Evolutionary conservation across 2,797 vertebrate genomes (phyloP), one percentile per base, ranked within the genome.

Genomic region (Centroberyx gerrardi): DNA sequence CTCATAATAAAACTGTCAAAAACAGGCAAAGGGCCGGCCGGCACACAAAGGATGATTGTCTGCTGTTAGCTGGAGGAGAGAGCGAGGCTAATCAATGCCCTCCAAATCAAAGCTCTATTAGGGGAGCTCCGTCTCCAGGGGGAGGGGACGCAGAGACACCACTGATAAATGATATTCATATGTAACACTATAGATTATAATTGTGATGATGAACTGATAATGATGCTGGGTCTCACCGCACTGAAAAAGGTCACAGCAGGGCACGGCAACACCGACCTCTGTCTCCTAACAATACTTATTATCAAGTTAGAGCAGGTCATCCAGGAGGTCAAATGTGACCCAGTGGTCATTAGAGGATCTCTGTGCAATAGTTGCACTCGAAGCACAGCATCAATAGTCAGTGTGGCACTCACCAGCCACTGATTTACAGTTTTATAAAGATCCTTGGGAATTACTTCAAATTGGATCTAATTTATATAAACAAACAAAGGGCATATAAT

Each of bases 331-430:
- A 89, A 88, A 95, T 76, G 90, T 82, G 90, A 87, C 92, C 93
- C 94, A 92, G 91, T 87, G 93, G 91, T 95, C 95, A 94, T 96
- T 94, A 94, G 88, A 93, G 3, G 69, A 85, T 80, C 89, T 82
- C 91, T 76, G 91, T 38, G 92, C 92, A 94, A 95, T 95, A 93
- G 91, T 56, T 18, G 40, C 48, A 76, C 82, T 92, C 91, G 91
- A 88, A 91, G 83, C 82, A 87, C 88, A 87, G 82, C 89, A 93
- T 94, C 93, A 93, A 93, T 94, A 92, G 88, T 79, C 59, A n/a
- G 40, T 15, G 54, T 31, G 58, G 51, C 76, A 33, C 71, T 74
- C 65, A 38, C 48, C 28, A 28, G 5, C 33, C 48, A 8, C 51
- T 22, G 67, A 88, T 88, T 87, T 87, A 89, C 72, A 80, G 85